Conservation (phyloP, 2,113 vertebrate genomes). For the Poeciliopsis retropinna region DNA sequence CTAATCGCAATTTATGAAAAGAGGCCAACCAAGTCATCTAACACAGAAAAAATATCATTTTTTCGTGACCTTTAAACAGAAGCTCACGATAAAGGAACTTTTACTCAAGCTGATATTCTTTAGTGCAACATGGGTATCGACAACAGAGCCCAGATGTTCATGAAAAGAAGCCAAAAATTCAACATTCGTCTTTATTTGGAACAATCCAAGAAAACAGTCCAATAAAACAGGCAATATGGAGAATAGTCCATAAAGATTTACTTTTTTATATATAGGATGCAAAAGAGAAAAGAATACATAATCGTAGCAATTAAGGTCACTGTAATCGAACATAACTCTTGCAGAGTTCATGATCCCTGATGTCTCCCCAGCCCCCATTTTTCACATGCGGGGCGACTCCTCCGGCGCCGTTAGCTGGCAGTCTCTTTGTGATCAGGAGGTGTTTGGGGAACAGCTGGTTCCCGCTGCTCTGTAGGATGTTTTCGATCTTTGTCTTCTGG, state of each 20-base stretch:
- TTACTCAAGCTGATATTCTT: neutral
- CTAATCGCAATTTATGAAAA: neutral
- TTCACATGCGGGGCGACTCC: conserved; percentile 94
- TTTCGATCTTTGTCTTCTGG: conserved; percentile 94
- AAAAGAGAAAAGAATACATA: conserved; percentile 77
- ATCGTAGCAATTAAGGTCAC: conserved; percentile 82
- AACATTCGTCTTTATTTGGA: conserved; percentile 81
- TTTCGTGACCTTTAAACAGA: neutral
- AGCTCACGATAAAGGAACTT: neutral
- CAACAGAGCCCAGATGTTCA: neutral
- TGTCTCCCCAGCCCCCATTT: conserved; percentile 98
- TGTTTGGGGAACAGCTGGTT: conserved; percentile 92
- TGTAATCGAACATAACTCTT: conserved; percentile 97
- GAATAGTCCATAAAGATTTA: conserved; percentile 81
- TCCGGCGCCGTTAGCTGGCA: conserved; percentile 83
- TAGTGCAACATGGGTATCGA: neutral
- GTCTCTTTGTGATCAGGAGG: conserved; percentile 87
- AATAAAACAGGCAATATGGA: conserved; percentile 85
- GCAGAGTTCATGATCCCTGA: conserved; percentile 98
- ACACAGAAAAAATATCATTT: neutral
- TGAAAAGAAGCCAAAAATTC: conserved; percentile 70
- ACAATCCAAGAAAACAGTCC: conserved; percentile 81
- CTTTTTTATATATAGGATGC: conserved; percentile 80
- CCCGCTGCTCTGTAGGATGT: conserved; percentile 87
- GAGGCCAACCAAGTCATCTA: neutral